Base-by-base conservation (phyloP, 2,113 vertebrate species). In the Ochotona curzoniae region DNA sequence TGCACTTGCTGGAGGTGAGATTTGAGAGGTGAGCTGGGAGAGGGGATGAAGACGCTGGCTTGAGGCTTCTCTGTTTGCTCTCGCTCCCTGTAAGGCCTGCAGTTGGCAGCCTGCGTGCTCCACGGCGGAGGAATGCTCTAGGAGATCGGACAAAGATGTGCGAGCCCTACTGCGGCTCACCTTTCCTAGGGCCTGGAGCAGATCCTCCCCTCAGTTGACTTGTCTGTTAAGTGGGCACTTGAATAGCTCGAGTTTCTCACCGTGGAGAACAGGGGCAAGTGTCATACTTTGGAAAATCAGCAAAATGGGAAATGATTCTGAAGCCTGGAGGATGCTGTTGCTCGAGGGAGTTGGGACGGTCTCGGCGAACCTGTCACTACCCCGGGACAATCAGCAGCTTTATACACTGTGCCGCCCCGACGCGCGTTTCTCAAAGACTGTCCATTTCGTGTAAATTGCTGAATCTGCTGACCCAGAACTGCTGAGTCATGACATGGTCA, bases 1-100 rank as follows among this genome's bases (percentile, higher is more conserved):
- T 96, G 73, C 21, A 61, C 89, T 92, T 91, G 94, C 47, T 90
- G 17, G 28, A 95, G 86, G 87, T 94, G 69, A 79, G 9, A 47
- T 79, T 47, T 69, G 69, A 94, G 88, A 81, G n/a, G 8, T 84
- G 79, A 94, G 8, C 51, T 92, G 21, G 30, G 54, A 80, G 61
- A 88, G 15, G n/a, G 85, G 49, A 87, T 14, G 28, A 86, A 70
- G 67, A 69, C 64, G 11, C 32, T 90, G 66, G 94, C 90, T 90
- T 93, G 75, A 87, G 12, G 23, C 32, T 79, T 83, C 92, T 32
- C 44, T 74, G 49, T 85, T 89, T 95, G 30, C 80, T 15, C 35
- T 63, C 93, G n/a, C 6, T 91, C 83, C 57, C 17, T 66, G 76
- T 70, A 63, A 30, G 44, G 66, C 71, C 74, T 6, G 49, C 5